phyloP scores from a whole-genome alignment of 2,888 invertebrate genomes.

The Cylloceria caligata region DNA sequence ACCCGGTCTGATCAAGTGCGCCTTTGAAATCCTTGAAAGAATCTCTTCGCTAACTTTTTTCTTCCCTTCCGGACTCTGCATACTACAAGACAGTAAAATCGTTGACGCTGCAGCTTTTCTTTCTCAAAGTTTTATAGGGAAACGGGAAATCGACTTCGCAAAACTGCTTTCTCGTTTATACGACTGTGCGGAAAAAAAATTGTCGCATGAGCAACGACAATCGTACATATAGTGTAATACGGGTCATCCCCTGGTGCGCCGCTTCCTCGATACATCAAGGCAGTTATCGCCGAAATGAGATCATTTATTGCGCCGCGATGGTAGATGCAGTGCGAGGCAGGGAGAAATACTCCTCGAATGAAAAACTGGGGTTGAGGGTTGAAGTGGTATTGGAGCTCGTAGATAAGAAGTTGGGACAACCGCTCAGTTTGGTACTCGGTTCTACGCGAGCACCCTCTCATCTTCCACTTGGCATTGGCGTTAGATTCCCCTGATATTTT shows the following conservation, averaged over 20 bases:
- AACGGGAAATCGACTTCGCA: slow-evolving; percentile 7
- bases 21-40: slow-evolving; percentile 57
- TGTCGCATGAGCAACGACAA: slow-evolving; percentile 28
- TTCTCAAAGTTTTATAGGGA: slow-evolving; percentile 2
- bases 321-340: slow-evolving; percentile 50
- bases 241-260: slow-evolving; percentile 24
- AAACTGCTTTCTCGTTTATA: slow-evolving; percentile 33
- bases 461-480: slow-evolving; percentile 26
- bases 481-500: slow-evolving; percentile 32
- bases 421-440: slow-evolving; percentile 64
- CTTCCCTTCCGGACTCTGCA: slow-evolving; percentile 23
- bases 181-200: slow-evolving; percentile 36
- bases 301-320: slow-evolving; percentile 81
- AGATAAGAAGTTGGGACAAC: slow-evolving; percentile 77
- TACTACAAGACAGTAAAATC: slow-evolving; percentile 26
- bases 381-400: slow-evolving; percentile 77
- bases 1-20: slow-evolving; percentile 46
- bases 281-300: slow-evolving; percentile 81
- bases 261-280: slow-evolving; percentile 78
- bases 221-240: neutral
- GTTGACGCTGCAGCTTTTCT: slow-evolving; percentile 35
- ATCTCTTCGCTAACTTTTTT: slow-evolving; percentile 47
- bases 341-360: slow-evolving; percentile 67
- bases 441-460: slow-evolving; percentile 31
- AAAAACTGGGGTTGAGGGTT: slow-evolving; percentile 71